These are phyloP conservation scores for Dipodomys merriami DNA, from an alignment of 2,113 vertebrate genomes.

Conservation along the genomic window DNA sequence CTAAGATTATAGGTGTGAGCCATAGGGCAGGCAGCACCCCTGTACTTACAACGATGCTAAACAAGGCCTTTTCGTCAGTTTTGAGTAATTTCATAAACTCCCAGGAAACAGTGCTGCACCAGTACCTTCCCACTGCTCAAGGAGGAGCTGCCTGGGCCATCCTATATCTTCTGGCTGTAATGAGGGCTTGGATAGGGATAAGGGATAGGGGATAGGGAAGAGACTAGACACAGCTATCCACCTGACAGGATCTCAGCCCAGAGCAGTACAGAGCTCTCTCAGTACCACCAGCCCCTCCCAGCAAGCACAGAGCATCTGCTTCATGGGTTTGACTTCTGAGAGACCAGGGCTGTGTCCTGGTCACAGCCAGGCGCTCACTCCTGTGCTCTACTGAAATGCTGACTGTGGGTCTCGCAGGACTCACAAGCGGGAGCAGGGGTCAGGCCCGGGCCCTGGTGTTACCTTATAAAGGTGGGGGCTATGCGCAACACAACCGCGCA, in stretches of 20 bases:
- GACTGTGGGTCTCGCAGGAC: background rate
- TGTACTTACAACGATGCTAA: fast-evolving
- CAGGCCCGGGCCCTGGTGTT: background rate
- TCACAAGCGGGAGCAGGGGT: background rate
- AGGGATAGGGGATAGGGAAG: too few relatives aligned
- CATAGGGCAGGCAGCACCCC: too few relatives aligned
- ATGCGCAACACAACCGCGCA: slow-evolving; percentile 95
- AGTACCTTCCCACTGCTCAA: background rate
- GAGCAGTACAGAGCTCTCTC: background rate
- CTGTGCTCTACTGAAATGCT: background rate
- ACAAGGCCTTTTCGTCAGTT: background rate
- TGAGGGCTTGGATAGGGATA: too few relatives aligned
- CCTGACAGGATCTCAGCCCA: background rate
- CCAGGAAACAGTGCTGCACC: fast-evolving
- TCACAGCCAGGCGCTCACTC: too few relatives aligned
- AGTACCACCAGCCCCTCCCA: background rate
- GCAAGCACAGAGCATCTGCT: fast-evolving
- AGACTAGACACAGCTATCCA: background rate
- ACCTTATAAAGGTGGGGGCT: slow-evolving; percentile 96
- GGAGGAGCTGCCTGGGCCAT: too few relatives aligned
- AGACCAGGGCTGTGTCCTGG: background rate
- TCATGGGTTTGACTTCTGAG: too few relatives aligned
- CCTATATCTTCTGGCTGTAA: too few relatives aligned
- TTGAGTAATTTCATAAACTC: background rate
- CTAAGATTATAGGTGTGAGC: too few relatives aligned